phyloP scores from a whole-genome alignment of 1,140 invertebrate genomes.

The Sinonovacula constricta region DNA sequence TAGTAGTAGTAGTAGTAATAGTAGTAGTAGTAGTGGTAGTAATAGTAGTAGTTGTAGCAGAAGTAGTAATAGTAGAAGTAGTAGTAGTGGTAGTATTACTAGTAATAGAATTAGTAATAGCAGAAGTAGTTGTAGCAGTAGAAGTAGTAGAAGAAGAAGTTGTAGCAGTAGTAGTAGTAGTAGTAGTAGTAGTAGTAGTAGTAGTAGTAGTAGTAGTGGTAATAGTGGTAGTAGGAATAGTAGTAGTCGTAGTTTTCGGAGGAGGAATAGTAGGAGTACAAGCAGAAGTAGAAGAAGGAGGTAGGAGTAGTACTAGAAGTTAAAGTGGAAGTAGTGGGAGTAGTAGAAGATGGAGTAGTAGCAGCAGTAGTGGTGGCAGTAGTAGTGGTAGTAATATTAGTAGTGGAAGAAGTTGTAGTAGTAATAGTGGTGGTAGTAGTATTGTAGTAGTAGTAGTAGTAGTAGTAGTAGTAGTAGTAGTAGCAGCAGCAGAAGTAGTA shows the following conservation, averaged over 20 bases:
- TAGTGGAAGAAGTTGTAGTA: too few species aligned
- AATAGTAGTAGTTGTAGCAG: too few species aligned
- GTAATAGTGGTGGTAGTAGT: too few species aligned
- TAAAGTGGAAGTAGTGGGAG: conserved; percentile 8
- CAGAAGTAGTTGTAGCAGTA: too few species aligned
- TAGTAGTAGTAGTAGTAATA: conserved; percentile 29
- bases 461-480: conserved; percentile 39
- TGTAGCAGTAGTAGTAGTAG: too few species aligned
- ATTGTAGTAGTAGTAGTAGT: too few species aligned
- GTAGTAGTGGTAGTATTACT: too few species aligned
- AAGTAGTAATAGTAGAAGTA: too few species aligned
- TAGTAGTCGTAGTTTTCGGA: conserved; percentile 7
- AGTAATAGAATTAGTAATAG: too few species aligned
- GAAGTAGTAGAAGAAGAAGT: too few species aligned
- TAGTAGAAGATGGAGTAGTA: background rate
- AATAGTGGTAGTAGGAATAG: conserved; percentile 27
- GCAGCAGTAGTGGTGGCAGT: conserved; percentile 10
- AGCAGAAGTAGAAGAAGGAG: conserved; percentile 19
- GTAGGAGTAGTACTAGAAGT: conserved; percentile 2
- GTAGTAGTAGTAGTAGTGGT: conserved; percentile 46
- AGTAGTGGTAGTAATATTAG: conserved; percentile 19
- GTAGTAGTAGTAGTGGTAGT: conserved; percentile 13
- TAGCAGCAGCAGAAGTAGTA: too few species aligned
- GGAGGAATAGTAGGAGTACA: conserved; percentile 22
- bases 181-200: conserved; percentile 32